Conservation (phyloP, 2,113 vertebrate species). For the Coreoperca whiteheadi region DNA sequence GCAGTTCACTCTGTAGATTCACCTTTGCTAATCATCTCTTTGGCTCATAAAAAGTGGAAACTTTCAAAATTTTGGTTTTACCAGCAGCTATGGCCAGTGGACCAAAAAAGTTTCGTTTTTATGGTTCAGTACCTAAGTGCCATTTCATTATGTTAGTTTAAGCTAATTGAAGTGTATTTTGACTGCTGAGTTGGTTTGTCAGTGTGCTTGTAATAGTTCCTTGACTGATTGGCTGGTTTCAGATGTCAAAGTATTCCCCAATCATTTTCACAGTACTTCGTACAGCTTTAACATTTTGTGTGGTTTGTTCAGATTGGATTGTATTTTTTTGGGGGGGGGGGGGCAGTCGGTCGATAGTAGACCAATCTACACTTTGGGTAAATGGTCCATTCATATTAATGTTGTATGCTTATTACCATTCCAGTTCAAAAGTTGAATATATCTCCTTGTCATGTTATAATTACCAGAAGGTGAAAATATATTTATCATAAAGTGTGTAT, state of each 20-base stretch:
- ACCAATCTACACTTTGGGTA: slow-evolving; percentile 26
- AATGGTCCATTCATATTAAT: slow-evolving; percentile 45
- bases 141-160: slow-evolving; percentile 32
- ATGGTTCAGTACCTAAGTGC: not conserved
- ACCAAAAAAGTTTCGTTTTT: slow-evolving; percentile 23
- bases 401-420: slow-evolving; percentile 34
- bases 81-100: slow-evolving; percentile 43
- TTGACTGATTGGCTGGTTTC: slow-evolving; percentile 13
- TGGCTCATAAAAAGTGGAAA: not conserved
- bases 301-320: slow-evolving; percentile 20
- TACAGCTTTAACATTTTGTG: slow-evolving; percentile 8
- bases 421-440: slow-evolving; percentile 9
- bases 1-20: not conserved
- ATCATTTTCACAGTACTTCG: not conserved
- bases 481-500: slow-evolving; percentile 23
- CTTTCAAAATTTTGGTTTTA: slow-evolving; percentile 37
- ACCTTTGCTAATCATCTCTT: not conserved
- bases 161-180: slow-evolving; percentile 14
- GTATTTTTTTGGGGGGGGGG: not conserved
- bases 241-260: slow-evolving; percentile 19
- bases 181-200: slow-evolving; percentile 33
- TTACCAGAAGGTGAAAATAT: slow-evolving; percentile 3
- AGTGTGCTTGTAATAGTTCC: slow-evolving; percentile 11
- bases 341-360: not conserved
- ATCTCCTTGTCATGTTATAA: slow-evolving; percentile 26